These are phyloP conservation scores for Bruchidius siliquastri DNA, from an alignment of 2,888 invertebrate genomes.

Conservation along the genomic window DNA sequence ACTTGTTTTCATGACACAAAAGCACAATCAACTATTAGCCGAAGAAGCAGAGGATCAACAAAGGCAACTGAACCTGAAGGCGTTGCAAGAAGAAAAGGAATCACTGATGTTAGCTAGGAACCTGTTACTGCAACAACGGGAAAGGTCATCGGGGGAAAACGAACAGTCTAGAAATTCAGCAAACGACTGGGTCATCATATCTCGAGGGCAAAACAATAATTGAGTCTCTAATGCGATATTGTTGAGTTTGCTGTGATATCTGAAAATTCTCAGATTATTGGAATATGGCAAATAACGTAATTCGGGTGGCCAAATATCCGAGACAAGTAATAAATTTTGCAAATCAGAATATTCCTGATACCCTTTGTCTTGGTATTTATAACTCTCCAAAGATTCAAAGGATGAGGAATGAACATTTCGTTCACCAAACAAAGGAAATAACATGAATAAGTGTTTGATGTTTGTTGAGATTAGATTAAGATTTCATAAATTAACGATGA, in stretches of 20 bases:
- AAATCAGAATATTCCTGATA: no score
- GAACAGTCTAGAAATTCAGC: not conserved
- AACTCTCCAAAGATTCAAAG: no score
- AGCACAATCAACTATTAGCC: slow-evolving; percentile 70
- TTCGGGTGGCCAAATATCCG: not conserved
- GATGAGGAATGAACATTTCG: no score
- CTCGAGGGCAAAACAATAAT: not conserved
- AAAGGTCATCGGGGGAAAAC: slow-evolving; percentile 28
- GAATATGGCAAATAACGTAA: not conserved
- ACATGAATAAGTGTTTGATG: no score
- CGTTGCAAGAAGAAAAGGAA: slow-evolving; percentile 52
- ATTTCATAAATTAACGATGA: no score
- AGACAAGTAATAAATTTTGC: no score
- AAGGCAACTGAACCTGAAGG: slow-evolving; percentile 35
- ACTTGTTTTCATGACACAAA: slow-evolving; percentile 72
- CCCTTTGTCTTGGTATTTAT: no score
- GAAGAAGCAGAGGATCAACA: slow-evolving; percentile 53
- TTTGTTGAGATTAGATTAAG: no score
- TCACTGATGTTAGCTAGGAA: slow-evolving; percentile 63
- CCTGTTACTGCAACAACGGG: slow-evolving; percentile 62
- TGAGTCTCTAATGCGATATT: not conserved
- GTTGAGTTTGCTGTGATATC: not conserved
- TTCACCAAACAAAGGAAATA: no score
- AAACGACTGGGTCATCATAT: not conserved
- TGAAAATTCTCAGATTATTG: not conserved